Conservation (phyloP, 2,113 vertebrate genomes). For the Ranitomeya variabilis region DNA sequence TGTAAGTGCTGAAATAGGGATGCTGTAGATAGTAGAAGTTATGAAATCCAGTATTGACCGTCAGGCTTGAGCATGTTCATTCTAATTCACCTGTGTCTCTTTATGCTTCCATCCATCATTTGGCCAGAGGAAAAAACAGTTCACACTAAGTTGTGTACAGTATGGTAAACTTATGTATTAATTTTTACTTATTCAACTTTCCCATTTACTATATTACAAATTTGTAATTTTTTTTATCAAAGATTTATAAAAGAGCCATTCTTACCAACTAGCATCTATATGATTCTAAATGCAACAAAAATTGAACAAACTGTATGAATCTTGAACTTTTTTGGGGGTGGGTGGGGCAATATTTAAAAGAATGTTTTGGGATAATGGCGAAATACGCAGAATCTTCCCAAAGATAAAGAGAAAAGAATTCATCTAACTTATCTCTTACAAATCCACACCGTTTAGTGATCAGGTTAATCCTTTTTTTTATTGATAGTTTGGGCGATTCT, state of each 20-base stretch:
- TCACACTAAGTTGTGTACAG: background rate
- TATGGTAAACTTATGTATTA: too few relatives aligned
- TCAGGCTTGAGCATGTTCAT: background rate
- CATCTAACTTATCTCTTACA: too few relatives aligned
- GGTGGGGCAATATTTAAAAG: too few relatives aligned
- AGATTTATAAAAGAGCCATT: background rate
- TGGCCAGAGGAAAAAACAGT: background rate
- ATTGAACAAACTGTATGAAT: too few relatives aligned
- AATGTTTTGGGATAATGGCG: too few relatives aligned
- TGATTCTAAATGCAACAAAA: background rate
- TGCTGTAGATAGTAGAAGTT: conserved; percentile 40
- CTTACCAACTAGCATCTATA: background rate
- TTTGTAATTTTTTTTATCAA: background rate
- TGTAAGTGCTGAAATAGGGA: conserved; percentile 80
- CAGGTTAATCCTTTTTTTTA: too few relatives aligned
- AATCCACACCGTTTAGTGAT: too few relatives aligned
- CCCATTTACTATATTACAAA: background rate
- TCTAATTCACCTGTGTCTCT: background rate
- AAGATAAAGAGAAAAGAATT: too few relatives aligned
- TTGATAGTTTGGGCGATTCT: too few relatives aligned
- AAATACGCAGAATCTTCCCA: too few relatives aligned
- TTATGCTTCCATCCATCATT: background rate
- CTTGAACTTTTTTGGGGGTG: too few relatives aligned
- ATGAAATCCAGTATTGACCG: background rate
- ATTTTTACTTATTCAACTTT: background rate